phyloP scores from a whole-genome alignment of 2,797 vertebrate species.

The Smutsia temminckii region DNA sequence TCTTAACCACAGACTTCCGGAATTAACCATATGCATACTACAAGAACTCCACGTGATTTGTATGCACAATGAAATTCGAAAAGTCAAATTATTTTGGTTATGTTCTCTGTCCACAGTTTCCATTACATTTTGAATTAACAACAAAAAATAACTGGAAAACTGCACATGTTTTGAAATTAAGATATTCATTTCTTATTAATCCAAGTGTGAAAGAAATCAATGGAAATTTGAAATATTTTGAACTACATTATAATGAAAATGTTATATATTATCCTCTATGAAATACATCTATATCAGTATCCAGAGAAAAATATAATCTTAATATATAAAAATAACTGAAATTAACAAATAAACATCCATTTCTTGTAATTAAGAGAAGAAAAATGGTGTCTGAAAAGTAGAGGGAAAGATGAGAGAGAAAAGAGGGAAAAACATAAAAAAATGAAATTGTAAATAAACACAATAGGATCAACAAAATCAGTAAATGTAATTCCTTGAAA shows the following conservation, averaged over 20 bases:
- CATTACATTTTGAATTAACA: neutral
- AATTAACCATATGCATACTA: neutral
- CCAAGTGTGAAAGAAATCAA: neutral
- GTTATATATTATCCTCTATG: neutral
- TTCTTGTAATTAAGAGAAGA: neutral
- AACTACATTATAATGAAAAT: neutral
- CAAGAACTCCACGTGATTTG: neutral
- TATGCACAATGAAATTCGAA: neutral
- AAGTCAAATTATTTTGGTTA: neutral
- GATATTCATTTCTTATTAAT: neutral
- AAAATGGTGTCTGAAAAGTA: neutral
- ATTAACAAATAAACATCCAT: neutral
- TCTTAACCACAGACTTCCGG: neutral
- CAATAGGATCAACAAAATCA: neutral
- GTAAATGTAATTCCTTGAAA: neutral
- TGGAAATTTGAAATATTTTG: neutral
- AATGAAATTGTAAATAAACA: neutral
- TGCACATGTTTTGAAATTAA: neutral
- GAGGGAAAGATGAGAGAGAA: neutral
- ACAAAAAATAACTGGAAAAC: neutral
- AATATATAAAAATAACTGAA: neutral
- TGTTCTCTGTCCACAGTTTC: neutral
- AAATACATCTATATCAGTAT: neutral
- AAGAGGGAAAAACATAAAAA: neutral
- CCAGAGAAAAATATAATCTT: neutral